phyloP scores from a whole-genome alignment of 2,113 vertebrate genomes.

The Taurulus bubalis region DNA sequence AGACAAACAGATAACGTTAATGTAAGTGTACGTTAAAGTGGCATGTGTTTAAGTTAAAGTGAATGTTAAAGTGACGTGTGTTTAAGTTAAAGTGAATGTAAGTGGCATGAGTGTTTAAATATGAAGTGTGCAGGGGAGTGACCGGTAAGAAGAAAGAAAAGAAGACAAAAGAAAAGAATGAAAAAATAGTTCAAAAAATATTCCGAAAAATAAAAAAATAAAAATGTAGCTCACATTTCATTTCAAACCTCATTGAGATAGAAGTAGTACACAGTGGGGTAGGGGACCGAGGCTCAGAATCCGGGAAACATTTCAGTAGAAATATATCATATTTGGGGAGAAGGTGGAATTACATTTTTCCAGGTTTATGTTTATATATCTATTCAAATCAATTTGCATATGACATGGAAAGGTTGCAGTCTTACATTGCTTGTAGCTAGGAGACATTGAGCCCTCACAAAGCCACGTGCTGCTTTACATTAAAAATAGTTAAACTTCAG shows the following conservation, averaged over 20 bases:
- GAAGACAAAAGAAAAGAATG: no score
- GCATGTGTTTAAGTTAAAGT: no score
- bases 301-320: not conserved
- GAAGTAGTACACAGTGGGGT: not conserved
- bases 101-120: no score
- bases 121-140: no score
- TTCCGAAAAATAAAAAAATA: no score
- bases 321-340: not conserved
- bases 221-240: constrained; percentile 9
- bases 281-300: not conserved
- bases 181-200: no score
- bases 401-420: constrained; percentile 11
- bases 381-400: not conserved
- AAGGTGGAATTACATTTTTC: not conserved
- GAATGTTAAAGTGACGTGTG: no score
- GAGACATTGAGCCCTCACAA: not conserved
- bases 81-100: no score
- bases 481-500: constrained; percentile 45
- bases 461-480: constrained; percentile 3
- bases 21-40: no score
- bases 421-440: not conserved
- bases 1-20: no score
- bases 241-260: not conserved
- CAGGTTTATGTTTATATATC: constrained; percentile 1
- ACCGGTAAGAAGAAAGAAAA: no score